phyloP scores from a whole-genome alignment of 1,140 invertebrate species.

The Polypedilum vanderplanki region DNA sequence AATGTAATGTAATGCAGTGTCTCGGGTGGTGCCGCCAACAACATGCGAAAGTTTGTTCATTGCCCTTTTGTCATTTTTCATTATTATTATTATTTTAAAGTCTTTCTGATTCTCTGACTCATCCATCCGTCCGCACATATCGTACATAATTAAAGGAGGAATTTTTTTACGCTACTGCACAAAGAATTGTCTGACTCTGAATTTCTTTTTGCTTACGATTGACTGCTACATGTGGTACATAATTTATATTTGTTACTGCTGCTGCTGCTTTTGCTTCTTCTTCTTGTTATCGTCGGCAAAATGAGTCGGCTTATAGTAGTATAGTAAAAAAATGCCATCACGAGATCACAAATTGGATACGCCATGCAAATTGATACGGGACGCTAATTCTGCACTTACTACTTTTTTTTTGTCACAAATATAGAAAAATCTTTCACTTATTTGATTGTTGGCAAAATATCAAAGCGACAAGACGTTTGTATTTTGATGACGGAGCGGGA shows the following conservation, averaged over 20 bases:
- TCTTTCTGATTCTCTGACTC: too few relatives aligned
- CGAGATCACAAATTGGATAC: conserved; percentile 6
- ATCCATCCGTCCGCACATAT: too few relatives aligned
- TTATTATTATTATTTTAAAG: too few relatives aligned
- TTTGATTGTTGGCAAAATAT: too few relatives aligned
- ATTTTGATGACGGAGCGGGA: too few relatives aligned
- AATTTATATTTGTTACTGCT: neutral
- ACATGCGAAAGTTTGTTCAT: neutral
- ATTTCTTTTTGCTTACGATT: neutral
- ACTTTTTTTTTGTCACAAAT: too few relatives aligned
- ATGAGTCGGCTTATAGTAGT: neutral
- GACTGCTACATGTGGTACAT: conserved; percentile 5
- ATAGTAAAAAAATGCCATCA: neutral
- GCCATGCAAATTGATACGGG: neutral
- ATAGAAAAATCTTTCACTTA: too few relatives aligned
- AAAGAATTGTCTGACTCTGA: neutral
- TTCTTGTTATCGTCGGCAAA: neutral
- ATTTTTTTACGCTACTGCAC: neutral
- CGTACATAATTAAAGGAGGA: conserved; percentile 2
- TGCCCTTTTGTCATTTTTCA: conserved; percentile 5
- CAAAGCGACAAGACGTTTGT: too few relatives aligned
- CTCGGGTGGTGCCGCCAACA: neutral
- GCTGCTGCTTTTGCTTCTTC: neutral
- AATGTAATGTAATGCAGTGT: neutral
- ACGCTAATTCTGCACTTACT: neutral